Evolutionary conservation across 2,888 invertebrate genomes (phyloP), one percentile per base, ranked within the genome.

Genomic region (Limnephilus marmoratus): DNA sequence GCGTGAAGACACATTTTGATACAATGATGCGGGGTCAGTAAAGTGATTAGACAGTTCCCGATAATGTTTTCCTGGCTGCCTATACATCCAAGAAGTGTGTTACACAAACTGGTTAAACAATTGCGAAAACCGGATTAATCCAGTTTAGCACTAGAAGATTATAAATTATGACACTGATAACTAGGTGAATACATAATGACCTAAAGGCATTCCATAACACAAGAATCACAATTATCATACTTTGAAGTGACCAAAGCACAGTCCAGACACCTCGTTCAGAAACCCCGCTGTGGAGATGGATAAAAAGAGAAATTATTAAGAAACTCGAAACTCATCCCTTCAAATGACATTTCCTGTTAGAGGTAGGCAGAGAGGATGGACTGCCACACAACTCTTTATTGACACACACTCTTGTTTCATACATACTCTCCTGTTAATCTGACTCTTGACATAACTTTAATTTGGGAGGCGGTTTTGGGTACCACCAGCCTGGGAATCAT

Each of bases 41-140:
- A 68, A 68, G 18, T 68, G 83, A 80, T 88, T 31, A 37, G n/a
- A 89, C 41, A 89, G 88, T 89, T 88, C 81, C 81, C 9, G 37
- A 89, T 45, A 37, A 89, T 29, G 34, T 81, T 37, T 68, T 68
- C 7, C 68, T 9, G 68, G 24, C 24, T n/a, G n/a, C 5, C 68
- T 24, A 68, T n/a, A 37, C 4, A 68, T 24, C 24, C n/a, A 68
- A 68, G 37, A 86, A 86, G 49, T 86, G 86, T 49, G 49, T 49
- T 49, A n/a, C 24, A 34, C 34, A 89, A 89, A 89, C 88, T 13
- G 81, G 88, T 89, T 89, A n/a, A 80, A 80, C 15, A 41, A 68
- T 37, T 80, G 31, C 81, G 31, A 41, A 15, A 80, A 89, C 80
- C 3, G 24, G 81, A 37, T 37, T n/a, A 89, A 12, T 41, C 81